Evolutionary conservation across 2,797 vertebrate species (phyloP), one percentile per base, ranked within the genome.

Genomic region (Sebastes minor): DNA sequence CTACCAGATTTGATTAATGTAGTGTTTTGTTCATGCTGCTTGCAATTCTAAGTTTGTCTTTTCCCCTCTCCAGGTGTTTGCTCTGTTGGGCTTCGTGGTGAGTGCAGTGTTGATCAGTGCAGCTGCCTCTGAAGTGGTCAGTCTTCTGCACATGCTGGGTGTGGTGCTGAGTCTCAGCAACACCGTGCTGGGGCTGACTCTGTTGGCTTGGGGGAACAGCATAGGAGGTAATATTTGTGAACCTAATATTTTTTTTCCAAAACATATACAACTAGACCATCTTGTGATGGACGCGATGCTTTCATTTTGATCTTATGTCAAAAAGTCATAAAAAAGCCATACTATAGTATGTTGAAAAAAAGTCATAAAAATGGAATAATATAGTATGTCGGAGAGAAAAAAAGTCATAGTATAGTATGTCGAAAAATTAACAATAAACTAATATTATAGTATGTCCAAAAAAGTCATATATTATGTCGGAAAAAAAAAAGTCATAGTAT

Each of bases 171-270:
- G 92, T 42, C 95, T 99, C 56, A 99, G 98, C 93, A 99, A 97
- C 95, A 99, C 98, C 0, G 97, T 99, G 55, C 93, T 99, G 86
- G 99, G 99, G 10, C 94, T 99, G 76, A 99, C 98, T 0, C 92
- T 99, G 82, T 93, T 99, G 91, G 98, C 99, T 82, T 99, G 99
- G 99, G 99, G 99, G 62, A 99, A 99, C 95, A 99, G 98, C 90
- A 96, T 99, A 0, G 98, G 98, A 64, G 99, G 99, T 99, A 81
- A 89, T 3, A 22, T 55, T 23, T 73, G 2, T 61, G 9, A 67
- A 33, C 25, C 8, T 0, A 4, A 7, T 11, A 1, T 35, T 22
- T 35, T 56, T 13, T 3, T 30, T 23, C 2, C 13, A 35, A 38
- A 33, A 49, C 4, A 42, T 22, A 16, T 18, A 14, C 4, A 62